phyloP scores from a whole-genome alignment of 2,888 invertebrate genomes.

The Eurois occulta region DNA sequence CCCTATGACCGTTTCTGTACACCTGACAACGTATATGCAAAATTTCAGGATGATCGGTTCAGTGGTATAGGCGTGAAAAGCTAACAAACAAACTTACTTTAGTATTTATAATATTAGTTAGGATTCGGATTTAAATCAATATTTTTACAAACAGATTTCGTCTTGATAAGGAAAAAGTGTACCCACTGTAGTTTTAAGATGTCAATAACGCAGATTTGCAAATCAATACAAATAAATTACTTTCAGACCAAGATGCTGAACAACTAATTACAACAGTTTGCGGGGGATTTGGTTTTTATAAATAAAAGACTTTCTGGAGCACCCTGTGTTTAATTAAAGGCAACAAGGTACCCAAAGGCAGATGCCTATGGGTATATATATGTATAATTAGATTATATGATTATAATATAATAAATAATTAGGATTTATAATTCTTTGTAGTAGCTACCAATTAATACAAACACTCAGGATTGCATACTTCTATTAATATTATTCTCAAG shows the following conservation, averaged over 20 bases:
- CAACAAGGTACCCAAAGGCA: background rate
- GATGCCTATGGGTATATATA: no score
- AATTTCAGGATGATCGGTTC: no score
- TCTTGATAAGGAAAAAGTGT: background rate
- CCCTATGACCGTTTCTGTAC: no score
- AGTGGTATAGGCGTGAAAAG: no score
- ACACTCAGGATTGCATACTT: background rate
- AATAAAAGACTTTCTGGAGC: no score
- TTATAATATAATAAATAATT: no score
- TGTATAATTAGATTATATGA: no score
- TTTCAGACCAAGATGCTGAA: background rate
- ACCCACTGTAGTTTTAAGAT: background rate
- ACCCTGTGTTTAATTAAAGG: background rate
- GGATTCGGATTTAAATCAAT: background rate
- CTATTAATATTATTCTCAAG: background rate
- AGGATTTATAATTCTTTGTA: no score
- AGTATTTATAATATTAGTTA: no score
- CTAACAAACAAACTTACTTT: no score
- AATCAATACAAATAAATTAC: background rate
- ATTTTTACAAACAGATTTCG: background rate
- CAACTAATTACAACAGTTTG: background rate
- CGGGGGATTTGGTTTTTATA: background rate
- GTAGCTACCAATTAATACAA: constrained; percentile 16
- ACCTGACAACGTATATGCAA: no score
- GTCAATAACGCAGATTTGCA: no score